A percentile compares a stretch with the other conserved stretches of the same genome.
These are phyloP conservation scores for Strix uralensis DNA, from an alignment of 2,113 vertebrate species.

Conservation along the genomic window DNA sequence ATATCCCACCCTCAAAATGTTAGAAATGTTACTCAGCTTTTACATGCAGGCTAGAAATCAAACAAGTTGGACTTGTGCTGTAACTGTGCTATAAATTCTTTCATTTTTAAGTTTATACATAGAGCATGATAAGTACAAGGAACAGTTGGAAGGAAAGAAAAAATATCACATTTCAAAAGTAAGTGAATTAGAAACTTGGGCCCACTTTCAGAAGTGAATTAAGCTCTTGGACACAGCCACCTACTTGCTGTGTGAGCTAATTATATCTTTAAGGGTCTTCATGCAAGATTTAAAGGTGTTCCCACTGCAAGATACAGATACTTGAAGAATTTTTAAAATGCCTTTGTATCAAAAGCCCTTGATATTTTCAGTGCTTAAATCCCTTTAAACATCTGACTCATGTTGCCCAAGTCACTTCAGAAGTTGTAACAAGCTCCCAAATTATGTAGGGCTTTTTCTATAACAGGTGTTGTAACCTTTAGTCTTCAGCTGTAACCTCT, in stretches of 20 bases:
- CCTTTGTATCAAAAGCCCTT: neutral
- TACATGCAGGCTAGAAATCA: constrained; percentile 14
- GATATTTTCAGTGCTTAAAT: neutral
- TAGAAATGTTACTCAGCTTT: constrained; percentile 23
- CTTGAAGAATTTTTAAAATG: neutral
- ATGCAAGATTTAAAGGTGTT: neutral
- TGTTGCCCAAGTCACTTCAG: neutral
- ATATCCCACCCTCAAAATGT: neutral
- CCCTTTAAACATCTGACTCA: neutral
- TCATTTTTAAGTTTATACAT: constrained; percentile 26
- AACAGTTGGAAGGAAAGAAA: neutral
- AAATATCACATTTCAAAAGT: neutral
- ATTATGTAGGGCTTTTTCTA: neutral
- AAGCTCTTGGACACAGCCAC: neutral
- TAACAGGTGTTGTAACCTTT: neutral
- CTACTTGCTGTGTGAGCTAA: neutral
- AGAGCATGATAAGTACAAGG: neutral
- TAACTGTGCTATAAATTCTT: constrained; percentile 21
- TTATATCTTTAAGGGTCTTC: neutral
- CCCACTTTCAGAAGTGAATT: neutral
- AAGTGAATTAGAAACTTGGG: neutral
- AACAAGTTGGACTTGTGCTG: constrained; percentile 23
- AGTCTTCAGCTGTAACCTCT: neutral
- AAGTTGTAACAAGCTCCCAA: neutral
- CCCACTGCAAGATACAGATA: neutral